Base-by-base conservation (phyloP, 2,888 invertebrate species). In the Gortyna flavago region DNA sequence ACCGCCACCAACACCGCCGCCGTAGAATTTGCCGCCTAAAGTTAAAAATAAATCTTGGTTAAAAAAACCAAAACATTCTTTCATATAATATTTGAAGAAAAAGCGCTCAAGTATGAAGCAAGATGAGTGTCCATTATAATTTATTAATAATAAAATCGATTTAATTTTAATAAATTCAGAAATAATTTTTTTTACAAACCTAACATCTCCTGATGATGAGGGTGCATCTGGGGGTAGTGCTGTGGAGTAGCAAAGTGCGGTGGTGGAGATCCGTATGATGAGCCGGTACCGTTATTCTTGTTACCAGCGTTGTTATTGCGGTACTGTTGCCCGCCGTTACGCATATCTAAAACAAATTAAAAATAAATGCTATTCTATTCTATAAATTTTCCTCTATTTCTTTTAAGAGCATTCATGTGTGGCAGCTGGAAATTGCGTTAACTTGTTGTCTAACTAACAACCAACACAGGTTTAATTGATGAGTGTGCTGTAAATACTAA, bases 21-120 rank as follows among this genome's bases (percentile, higher is more conserved):
- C 98, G 96, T 98, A 98, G 97, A 97, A 98, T 93, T 98, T 98
- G 93, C 97, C 98, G 91, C 97, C 97, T 95, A 97, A 51, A 51
- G 71, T 66, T 41, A 25, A 64, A 75, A 71, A 59, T 8, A 48
- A 38, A 13, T 0, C 8, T 54, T 48, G 6, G 41, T 68, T 62
- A 54, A 51, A 54, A 44, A 44, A 44, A 16, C 1, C 13, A 57
- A 18, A n/a, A 18, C 4, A 41, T 38, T 32, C 18, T 51, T 13
- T 21, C 29, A 18, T 59, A 21, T n/a, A 8, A 44, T 72, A 57
- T 32, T 29, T 38, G 1, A 9, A 51, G n/a, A n/a, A n/a, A n/a
- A n/a, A 35, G 8, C 25, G 65, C 5, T 77, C 1, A 18, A 65
- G 35, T 32, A 21, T 51, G 29, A 38, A 57, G 25, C 13, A 32